Evolutionary conservation across 1,140 invertebrate species (phyloP), one percentile per base, ranked within the genome.

Genomic region (Diachasmimorpha longicaudata): DNA sequence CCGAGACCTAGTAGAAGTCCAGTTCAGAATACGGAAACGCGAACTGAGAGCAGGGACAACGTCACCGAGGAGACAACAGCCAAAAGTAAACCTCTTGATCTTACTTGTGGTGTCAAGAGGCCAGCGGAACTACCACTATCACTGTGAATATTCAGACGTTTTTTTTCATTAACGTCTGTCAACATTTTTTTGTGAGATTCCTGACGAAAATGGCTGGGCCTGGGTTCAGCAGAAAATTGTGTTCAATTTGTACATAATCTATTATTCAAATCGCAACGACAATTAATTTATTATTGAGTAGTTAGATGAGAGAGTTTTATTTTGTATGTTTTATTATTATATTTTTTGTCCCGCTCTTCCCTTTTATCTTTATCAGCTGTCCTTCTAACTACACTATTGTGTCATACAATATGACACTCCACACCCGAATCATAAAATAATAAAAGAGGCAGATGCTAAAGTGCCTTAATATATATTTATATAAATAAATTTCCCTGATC

Each of bases 21-120:
- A 0, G 66, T 25, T 9, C 31, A 74, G 11, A 69, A 19, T 21
- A 39, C 16, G 46, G 74, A 58, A 21, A 14, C 39, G 11, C 46
- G 46, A 13, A 13, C 63, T 9, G 76, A 19, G 48, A 81, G 1
- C 66, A 44, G 19, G 72, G 63, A 70, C 13, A 74, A 78, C 0
- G 46, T 68, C 44, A 74, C 78, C 4, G 78, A 81, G 21, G 84
- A 85, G 16, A 63, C 79, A 3, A 82, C 84, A 0, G 79, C 78
- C 14, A 88, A 87, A 71, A 84, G 82, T 37, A 87, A 85, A 77
- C 86, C 86, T 0, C 70, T 89, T 2, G 86, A 88, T 44, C 67
- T 89, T 4, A 88, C 85, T 0, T 73, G 88, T 3, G 81, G 83
- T 3, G 84, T 87, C 6, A 86, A 86, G 48, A 86, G 85, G 83